Evolutionary conservation across 2,888 invertebrate species (phyloP), one percentile per base, ranked within the genome.

Genomic region (Drosophila stalkeri): DNA sequence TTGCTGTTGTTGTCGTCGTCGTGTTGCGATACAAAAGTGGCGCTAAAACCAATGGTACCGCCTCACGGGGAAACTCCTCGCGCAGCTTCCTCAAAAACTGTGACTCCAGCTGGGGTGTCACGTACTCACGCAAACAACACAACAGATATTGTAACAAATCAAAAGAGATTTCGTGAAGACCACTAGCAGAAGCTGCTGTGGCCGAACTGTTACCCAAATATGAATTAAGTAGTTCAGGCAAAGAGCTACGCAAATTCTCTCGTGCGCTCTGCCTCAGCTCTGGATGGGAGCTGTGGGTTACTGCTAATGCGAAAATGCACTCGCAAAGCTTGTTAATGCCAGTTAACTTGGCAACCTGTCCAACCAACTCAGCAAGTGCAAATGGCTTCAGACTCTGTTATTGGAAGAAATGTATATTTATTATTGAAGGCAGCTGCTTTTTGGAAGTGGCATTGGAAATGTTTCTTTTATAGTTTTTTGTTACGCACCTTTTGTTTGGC

Each of bases 321-420:
- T 99, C 98, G 94, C 98, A 97, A 54, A 98, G 96, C 86, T 97
- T 95, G 73, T 96, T 96, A 91, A 98, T 95, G 92, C 96, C 96
- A 91, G 98, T 95, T 90, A 97, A 95, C 94, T 97, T 96, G 93
- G 97, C 96, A 89, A 99, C 94, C 92, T 97, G 96, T 91, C 95
- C 94, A 92, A 98, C 95, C 92, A 98, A 95, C 92, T 97, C 96
- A 86, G 96, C 94, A 87, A 96, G 96, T 86, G 96, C 94, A 85
- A 96, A 95, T 83, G 97, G 95, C 93, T 96, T 96, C 88, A 97
- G 94, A 90, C 95, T 95, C 98, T 98, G 94, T 6, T 27, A 8
- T 1, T 8, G 2, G 14, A 6, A 12, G 12, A 33, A 12, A 33
- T 1, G 7, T 31, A 57, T 0, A 37, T 12, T 77, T 18, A 52